Evolutionary conservation across 23 tunicate species (phyloP).

Genomic region (Clavelina lepadiformis): DNA sequence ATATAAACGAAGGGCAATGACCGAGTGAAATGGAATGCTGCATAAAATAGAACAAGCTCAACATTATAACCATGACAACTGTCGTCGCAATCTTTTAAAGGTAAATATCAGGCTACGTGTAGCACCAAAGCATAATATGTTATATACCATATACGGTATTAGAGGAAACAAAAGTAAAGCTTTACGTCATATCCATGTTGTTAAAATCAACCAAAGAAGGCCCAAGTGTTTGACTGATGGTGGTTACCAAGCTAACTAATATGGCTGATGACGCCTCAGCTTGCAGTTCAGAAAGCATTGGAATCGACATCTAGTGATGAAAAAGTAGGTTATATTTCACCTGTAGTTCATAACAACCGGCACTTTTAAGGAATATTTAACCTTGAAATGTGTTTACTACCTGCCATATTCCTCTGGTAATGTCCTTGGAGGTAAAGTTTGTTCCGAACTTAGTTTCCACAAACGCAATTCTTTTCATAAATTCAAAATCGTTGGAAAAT

Average conservation of each 20-base stretch:
- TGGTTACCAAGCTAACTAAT: too few species aligned
- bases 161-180: not conserved
- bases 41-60: not conserved
- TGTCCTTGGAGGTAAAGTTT: not conserved
- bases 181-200: slow-evolving; percentile 13
- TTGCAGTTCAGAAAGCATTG: too few species aligned
- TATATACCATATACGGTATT: not conserved
- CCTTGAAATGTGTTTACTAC: too few species aligned
- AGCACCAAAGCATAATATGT: too few species aligned
- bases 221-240: slow-evolving; percentile 4
- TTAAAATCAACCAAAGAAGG: slow-evolving; percentile 12
- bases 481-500: slow-evolving; percentile 31
- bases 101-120: too few species aligned
- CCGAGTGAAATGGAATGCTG: slow-evolving; percentile 25
- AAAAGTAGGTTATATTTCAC: too few species aligned
- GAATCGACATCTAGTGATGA: too few species aligned
- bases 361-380: too few species aligned
- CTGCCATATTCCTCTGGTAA: slow-evolving; percentile 45
- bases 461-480: slow-evolving; percentile 31
- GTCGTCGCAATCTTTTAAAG: too few species aligned
- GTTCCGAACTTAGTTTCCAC: slow-evolving; percentile 43
- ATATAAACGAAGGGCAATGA: slow-evolving; percentile 13
- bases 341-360: too few species aligned
- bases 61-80: not conserved
- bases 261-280: too few species aligned